Percentiles rank a stretch among this genome's conserved stretches.
phyloP scores from a whole-genome alignment of 2,888 invertebrate genomes.

The Lepeophtheirus nordmannii region DNA sequence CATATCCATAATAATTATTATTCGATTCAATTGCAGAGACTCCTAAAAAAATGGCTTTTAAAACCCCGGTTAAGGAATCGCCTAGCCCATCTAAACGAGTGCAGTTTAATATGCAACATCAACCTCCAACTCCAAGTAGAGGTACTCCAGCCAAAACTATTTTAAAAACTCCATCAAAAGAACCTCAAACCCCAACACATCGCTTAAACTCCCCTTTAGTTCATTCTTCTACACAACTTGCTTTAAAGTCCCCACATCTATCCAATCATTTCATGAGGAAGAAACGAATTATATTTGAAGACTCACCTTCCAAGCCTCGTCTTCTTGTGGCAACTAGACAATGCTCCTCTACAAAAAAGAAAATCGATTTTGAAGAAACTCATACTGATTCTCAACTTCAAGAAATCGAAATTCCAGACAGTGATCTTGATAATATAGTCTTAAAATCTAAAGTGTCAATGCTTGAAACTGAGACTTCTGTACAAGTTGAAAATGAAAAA shows the following conservation, averaged over 20 bases:
- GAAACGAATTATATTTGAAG: background rate
- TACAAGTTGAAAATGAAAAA: background rate
- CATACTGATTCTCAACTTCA: too few relatives aligned
- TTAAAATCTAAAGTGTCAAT: background rate
- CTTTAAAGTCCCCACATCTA: background rate
- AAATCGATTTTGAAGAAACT: slow-evolving; percentile 1
- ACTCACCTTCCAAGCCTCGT: background rate
- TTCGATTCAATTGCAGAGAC: background rate
- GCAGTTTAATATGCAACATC: slow-evolving; percentile 1
- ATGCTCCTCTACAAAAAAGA: background rate
- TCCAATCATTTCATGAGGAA: background rate
- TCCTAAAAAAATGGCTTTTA: background rate
- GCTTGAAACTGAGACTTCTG: background rate
- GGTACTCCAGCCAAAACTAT: slow-evolving; percentile 5
- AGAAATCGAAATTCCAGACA: background rate
- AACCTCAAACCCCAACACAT: background rate
- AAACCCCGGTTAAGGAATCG: background rate
- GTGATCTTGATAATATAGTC: background rate
- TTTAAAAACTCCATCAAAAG: slow-evolving; percentile 7
- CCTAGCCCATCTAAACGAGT: slow-evolving; percentile 1
- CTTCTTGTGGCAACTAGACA: background rate
- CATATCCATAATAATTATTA: too few relatives aligned
- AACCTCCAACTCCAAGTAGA: slow-evolving; percentile 1
- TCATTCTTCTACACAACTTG: too few relatives aligned
- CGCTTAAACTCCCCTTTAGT: too few relatives aligned